phyloP scores from a whole-genome alignment of 2,113 vertebrate genomes.

The Spheniscus mendiculus region DNA sequence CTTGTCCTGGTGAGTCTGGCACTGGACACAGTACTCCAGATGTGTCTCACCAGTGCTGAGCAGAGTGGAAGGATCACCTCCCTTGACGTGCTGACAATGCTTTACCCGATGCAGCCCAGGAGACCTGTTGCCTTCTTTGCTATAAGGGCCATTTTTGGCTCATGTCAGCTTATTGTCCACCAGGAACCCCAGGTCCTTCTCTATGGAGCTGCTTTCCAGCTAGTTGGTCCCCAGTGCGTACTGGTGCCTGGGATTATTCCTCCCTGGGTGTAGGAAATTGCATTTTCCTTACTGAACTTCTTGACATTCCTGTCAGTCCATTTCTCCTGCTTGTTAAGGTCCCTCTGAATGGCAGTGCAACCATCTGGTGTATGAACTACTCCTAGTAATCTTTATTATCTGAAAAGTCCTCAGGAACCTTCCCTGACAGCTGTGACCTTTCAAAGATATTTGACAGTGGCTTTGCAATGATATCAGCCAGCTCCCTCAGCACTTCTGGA shows the following conservation, averaged over 20 bases:
- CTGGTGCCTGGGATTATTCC: not conserved
- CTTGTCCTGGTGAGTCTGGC: not conserved
- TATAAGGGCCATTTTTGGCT: not conserved
- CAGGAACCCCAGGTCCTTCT: not conserved
- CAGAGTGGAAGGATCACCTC: not conserved
- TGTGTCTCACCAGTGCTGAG: not conserved
- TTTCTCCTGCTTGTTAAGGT: not conserved
- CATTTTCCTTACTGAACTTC: not conserved
- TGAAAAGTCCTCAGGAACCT: too few species aligned
- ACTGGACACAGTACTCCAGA: not conserved
- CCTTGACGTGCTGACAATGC: not conserved
- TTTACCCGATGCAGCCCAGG: not conserved
- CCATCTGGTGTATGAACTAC: not conserved
- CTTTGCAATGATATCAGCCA: too few species aligned
- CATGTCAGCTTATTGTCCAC: not conserved
- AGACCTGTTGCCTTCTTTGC: too few species aligned
- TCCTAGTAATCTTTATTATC: too few species aligned
- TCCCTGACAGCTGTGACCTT: too few species aligned
- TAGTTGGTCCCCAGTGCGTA: not conserved
- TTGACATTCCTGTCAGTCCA: not conserved
- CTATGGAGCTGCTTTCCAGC: not conserved
- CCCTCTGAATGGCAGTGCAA: not conserved
- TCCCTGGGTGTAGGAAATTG: not conserved
- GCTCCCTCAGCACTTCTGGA: too few species aligned
- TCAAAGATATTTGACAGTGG: too few species aligned